Base-by-base conservation (phyloP, 2,888 invertebrate species). In the Suillia variegata region DNA sequence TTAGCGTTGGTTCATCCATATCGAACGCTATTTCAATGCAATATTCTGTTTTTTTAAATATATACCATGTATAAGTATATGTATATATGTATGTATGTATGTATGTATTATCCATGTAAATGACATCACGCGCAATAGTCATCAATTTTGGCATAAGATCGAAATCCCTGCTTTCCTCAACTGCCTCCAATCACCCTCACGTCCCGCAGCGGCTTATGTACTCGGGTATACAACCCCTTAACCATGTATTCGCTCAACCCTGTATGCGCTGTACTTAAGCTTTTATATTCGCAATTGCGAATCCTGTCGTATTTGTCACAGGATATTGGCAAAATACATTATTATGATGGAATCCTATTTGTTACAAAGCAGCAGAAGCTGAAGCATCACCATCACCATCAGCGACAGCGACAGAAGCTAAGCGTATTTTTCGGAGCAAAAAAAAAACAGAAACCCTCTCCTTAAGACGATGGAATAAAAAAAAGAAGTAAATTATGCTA, bases 341-440 rank as follows among this genome's bases (percentile, higher is more conserved):
- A 74, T 74, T 74, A 73, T 75, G 74, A 74, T 75, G 74, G 74
- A 74, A 74, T 74, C 73, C 74, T 74, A 73, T 74, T 74, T 74
- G 74, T 75, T 62, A 74, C 72, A 73, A 69, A 68, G 63, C 67
- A 67, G 66, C 66, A 68, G 60, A 63, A 71, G 62, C 62, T 63
- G 57, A 68, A 69, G 68, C 71, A 70, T 65, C 69, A 54, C 8
- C 24, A 24, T 3, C n/a, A n/a, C n/a, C n/a, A n/a, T n/a, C n/a
- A n/a, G n/a, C n/a, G n/a, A n/a, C n/a, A n/a, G n/a, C n/a, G n/a
- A n/a, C n/a, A n/a, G n/a, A n/a, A n/a, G n/a, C n/a, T n/a, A n/a
- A 10, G 20, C n/a, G 18, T 15, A 18, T 17, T 17, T 26, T 20
- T 8, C 15, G 38, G 4, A n/a, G n/a, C n/a, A n/a, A n/a, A n/a